phyloP scores from a whole-genome alignment of 2,113 vertebrate species.

The Malurus cyaneus region DNA sequence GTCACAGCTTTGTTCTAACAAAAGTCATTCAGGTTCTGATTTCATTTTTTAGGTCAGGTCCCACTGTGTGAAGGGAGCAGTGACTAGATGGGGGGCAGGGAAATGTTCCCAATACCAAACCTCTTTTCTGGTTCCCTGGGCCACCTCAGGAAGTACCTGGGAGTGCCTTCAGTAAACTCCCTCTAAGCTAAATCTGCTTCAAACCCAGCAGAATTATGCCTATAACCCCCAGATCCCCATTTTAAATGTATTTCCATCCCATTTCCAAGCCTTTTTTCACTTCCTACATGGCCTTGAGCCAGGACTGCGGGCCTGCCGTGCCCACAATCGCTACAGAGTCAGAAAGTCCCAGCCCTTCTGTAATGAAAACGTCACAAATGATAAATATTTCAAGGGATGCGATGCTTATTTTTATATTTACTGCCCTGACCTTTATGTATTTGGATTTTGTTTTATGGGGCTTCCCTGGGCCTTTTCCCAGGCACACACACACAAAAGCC shows the following conservation, averaged over 20 bases:
- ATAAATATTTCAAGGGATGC: constrained; percentile 39
- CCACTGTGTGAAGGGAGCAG: accelerated
- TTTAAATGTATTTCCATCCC: background rate
- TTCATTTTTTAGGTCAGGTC: background rate
- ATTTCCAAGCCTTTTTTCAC: background rate
- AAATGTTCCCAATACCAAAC: background rate
- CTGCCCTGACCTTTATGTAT: constrained; percentile 48
- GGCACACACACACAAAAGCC: background rate
- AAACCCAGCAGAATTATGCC: background rate
- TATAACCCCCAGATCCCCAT: background rate
- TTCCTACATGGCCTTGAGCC: background rate
- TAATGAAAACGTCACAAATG: constrained; percentile 39
- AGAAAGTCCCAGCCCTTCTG: background rate
- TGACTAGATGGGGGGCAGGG: accelerated
- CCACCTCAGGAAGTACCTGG: background rate
- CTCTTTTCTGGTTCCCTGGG: accelerated
- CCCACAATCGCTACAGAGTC: background rate
- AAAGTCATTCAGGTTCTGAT: background rate
- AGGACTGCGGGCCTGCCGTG: accelerated
- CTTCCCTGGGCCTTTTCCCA: constrained; percentile 8
- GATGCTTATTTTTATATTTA: constrained; percentile 59
- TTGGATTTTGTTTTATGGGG: constrained; percentile 25
- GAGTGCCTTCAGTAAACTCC: background rate
- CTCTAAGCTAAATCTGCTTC: background rate
- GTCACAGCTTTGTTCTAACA: background rate